Evolutionary conservation across 2,888 invertebrate species (phyloP), one percentile per base, ranked within the genome.

Genomic region (Standfussiana lucernea): DNA sequence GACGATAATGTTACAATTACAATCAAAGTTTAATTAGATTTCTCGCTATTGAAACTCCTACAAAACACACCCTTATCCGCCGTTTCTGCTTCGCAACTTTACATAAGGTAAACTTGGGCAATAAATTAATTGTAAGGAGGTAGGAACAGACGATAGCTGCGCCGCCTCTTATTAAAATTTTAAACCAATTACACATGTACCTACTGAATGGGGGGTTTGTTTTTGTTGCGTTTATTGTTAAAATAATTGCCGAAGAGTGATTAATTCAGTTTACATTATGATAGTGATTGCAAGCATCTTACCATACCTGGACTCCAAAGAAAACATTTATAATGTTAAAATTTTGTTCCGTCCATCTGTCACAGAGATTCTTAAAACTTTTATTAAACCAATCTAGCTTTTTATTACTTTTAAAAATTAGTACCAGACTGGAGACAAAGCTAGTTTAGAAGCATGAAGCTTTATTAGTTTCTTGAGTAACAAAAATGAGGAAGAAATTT

Each of bases 71-170:
- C 77, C 81, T 81, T 81, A 77, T 68, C 40, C 67, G 18, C 50
- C 65, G 77, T 73, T 80, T 47, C 85, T 67, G 56, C 78, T 84
- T 47, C 37, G 35, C 56, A 88, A 89, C 82, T 88, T 88, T 80
- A 76, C 83, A 85, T 84, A 87, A 86, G 88, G 87, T 87, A 83
- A 91, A 90, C 88, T 90, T 91, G 35, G 50, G 80, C 82, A 83
- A 89, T 91, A 91, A 91, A 90, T 90, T 91, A 87, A 86, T 84
- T 90, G 83, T 84, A 88, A 87, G 81, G 75, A 88, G 86, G 89
- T 89, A 81, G 77, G 64, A 70, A 75, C 61, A 50, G 62, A 66
- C 79, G 79, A 78, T 80, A 83, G 77, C 77, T 62, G 13, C 40
- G 50, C 66, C 56, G 75, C 42, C 65, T 88, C 69, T 83, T 88